These are phyloP conservation scores for Callipepla squamata DNA, from an alignment of 2,113 vertebrate genomes.

Conservation along the genomic window DNA sequence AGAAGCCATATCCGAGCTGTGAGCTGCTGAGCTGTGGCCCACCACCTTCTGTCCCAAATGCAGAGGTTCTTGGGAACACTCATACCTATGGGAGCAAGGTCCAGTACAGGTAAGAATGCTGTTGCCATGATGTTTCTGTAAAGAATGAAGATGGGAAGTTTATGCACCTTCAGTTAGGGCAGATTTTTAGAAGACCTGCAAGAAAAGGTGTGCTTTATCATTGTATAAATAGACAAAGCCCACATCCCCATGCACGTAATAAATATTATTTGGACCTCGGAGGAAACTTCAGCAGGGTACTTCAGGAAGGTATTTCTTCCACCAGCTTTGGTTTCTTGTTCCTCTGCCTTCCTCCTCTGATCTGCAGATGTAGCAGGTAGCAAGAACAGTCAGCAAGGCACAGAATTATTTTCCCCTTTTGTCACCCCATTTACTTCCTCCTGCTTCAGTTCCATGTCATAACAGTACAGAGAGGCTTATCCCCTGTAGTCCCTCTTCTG, in stretches of 20 bases:
- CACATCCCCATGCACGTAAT: neutral
- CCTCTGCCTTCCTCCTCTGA: neutral
- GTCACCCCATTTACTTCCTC: neutral
- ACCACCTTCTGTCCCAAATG: constrained; percentile 84
- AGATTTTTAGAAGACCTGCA: neutral
- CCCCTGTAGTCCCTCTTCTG: neutral
- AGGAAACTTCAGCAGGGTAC: neutral
- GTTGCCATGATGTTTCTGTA: neutral
- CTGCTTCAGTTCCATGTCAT: neutral
- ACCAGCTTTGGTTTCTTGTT: neutral
- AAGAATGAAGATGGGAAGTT: neutral
- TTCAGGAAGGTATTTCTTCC: neutral
- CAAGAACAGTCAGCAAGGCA: neutral
- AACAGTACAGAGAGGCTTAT: neutral
- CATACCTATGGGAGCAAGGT: constrained; percentile 88
- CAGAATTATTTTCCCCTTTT: neutral
- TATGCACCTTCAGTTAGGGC: neutral
- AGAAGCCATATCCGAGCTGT: constrained; percentile 86
- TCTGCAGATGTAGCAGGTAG: neutral
- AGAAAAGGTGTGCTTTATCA: neutral
- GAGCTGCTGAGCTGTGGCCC: constrained; percentile 87
- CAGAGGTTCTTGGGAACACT: constrained; percentile 76
- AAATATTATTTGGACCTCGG: neutral
- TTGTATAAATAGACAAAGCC: neutral
- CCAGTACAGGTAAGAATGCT: constrained; percentile 88